Evolutionary conservation across 2,888 invertebrate genomes (phyloP).

Genomic region (Leucoma salicis): DNA sequence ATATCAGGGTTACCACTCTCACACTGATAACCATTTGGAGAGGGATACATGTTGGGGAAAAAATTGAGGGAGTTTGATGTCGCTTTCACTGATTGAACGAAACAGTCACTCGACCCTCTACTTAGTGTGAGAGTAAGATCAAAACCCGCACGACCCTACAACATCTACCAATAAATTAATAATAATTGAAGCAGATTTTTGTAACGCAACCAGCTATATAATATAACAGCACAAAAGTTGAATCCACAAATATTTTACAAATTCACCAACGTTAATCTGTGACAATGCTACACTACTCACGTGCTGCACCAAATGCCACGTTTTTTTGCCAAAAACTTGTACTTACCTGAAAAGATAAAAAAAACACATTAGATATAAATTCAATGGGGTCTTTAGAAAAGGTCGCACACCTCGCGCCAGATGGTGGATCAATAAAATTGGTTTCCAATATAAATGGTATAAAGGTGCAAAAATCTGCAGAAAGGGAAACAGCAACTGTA

Average conservation of each 20-base stretch:
- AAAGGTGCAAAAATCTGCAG: conserved; percentile 64
- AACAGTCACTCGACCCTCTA: too few species aligned
- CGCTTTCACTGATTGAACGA: too few species aligned
- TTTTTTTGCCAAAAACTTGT: conserved; percentile 45
- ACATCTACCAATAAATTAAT: background rate
- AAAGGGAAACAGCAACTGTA: conserved; percentile 63
- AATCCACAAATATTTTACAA: conserved; percentile 12
- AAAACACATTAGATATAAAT: conserved; percentile 59
- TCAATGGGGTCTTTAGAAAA: conserved; percentile 56
- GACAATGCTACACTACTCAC: conserved; percentile 43
- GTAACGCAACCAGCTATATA: conserved; percentile 1
- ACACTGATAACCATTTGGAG: too few species aligned
- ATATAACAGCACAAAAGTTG: conserved; percentile 8
- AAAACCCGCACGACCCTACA: background rate
- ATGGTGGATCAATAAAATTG: conserved; percentile 60
- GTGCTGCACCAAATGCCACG: conserved; percentile 37
- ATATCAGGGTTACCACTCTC: too few species aligned
- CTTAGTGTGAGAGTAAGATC: too few species aligned
- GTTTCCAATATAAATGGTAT: conserved; percentile 47
- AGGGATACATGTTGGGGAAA: too few species aligned
- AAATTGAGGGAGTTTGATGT: too few species aligned
- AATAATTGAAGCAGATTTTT: background rate
- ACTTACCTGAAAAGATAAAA: conserved; percentile 64
- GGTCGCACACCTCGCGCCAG: conserved; percentile 59
- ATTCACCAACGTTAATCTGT: conserved; percentile 25